These are phyloP conservation scores for Epiperipatus broadwayi DNA, from an alignment of 2,888 invertebrate species.

Conservation along the genomic window DNA sequence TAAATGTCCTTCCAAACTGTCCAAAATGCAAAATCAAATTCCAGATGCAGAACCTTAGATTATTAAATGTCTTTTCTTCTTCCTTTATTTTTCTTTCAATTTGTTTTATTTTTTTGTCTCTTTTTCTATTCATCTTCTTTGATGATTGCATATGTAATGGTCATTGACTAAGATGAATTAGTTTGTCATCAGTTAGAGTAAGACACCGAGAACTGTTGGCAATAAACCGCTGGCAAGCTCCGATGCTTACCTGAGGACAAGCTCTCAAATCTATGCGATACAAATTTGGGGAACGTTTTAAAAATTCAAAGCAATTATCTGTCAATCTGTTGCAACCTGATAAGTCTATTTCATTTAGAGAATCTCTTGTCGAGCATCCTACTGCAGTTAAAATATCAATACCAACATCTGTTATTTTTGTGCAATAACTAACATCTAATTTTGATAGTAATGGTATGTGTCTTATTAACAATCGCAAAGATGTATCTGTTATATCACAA, in stretches of 20 bases:
- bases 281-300: slow-evolving; percentile 22
- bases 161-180: too few relatives aligned
- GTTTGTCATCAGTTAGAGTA: slow-evolving; percentile 17
- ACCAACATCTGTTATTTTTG: slow-evolving; percentile 69
- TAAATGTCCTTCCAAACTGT: too few relatives aligned
- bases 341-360: slow-evolving; percentile 52
- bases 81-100: too few relatives aligned
- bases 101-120: too few relatives aligned
- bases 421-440: slow-evolving; percentile 65
- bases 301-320: slow-evolving; percentile 57
- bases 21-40: too few relatives aligned
- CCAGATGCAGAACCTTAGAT: too few relatives aligned
- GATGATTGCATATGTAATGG: background rate
- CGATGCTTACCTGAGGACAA: slow-evolving; percentile 19
- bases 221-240: slow-evolving; percentile 20
- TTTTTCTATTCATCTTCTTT: too few relatives aligned
- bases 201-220: slow-evolving; percentile 17
- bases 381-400: slow-evolving; percentile 63
- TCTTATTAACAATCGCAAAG: slow-evolving; percentile 51
- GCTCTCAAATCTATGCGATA: slow-evolving; percentile 19
- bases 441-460: slow-evolving; percentile 40
- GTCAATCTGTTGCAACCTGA: slow-evolving; percentile 63
- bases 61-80: too few relatives aligned
- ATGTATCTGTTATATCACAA: slow-evolving; percentile 49
- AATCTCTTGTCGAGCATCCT: slow-evolving; percentile 40